Evolutionary conservation across 2,888 invertebrate genomes (phyloP).

Genomic region (Drosophila neonasuta): DNA sequence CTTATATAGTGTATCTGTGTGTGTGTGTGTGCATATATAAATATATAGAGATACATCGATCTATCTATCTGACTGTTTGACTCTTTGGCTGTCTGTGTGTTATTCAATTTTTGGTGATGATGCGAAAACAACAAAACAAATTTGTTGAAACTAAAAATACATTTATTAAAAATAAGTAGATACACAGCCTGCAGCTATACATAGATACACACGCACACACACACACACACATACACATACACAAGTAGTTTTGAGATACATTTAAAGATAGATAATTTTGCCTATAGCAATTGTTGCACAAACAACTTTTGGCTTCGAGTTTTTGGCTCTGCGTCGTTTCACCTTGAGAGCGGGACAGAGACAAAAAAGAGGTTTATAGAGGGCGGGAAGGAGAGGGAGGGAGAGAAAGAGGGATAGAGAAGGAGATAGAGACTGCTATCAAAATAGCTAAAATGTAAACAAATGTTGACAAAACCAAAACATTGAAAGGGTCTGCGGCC

Average conservation of each 20-base stretch:
- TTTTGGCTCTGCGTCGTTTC: constrained; percentile 25
- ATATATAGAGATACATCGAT: constrained; percentile 24
- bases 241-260: constrained; percentile 29
- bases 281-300: constrained; percentile 51
- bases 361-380: constrained; percentile 1
- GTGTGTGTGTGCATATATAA: constrained; percentile 16
- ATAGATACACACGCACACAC: constrained; percentile 27
- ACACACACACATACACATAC: background rate
- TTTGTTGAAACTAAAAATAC: constrained; percentile 63
- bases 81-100: constrained; percentile 8
- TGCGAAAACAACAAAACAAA: constrained; percentile 60
- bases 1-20: background rate
- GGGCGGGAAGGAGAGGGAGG: background rate
- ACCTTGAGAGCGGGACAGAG: constrained; percentile 37
- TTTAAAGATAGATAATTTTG: constrained; percentile 35
- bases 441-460: constrained; percentile 49
- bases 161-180: constrained; percentile 52
- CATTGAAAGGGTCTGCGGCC: constrained; percentile 17
- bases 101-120: constrained; percentile 54
- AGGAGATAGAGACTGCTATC: background rate
- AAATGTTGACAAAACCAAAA: constrained; percentile 56
- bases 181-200: constrained; percentile 42
- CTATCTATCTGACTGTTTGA: constrained; percentile 1
- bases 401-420: background rate
- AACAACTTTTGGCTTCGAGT: constrained; percentile 51